Evolutionary conservation across 1,140 invertebrate species (phyloP), one percentile per base, ranked within the genome.

Genomic region (Cydia amplana): DNA sequence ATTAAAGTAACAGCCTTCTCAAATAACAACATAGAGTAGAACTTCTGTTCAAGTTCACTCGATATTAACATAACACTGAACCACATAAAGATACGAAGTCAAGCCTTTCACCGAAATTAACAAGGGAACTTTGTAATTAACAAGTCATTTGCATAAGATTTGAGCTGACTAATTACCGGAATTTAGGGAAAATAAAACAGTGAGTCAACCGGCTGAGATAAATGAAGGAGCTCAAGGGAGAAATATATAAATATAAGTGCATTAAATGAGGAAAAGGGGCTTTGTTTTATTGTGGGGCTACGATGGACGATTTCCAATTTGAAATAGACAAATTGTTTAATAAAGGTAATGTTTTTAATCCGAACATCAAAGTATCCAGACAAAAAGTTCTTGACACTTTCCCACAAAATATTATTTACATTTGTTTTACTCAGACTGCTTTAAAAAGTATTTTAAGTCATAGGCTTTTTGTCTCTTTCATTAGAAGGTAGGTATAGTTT

Each of bases 121-220:
- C 74, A 74, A 78, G 73, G 74, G 60, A 74, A 75, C 77, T 78
- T 75, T 51, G 72, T 78, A 75, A 78, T 78, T 78, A 75, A 78
- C 77, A 67, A 67, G 65, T 78, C 60, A 75, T 78, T 78, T 78
- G 77, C 77, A 78, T 78, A 75, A 78, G 77, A 78, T 75, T 78
- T 72, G 43, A 78, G 74, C 74, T 78, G 77, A 78, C 77, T 78
- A 78, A 78, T 78, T 78, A 74, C 77, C 10, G 67, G 46, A 72
- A 75, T 64, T 74, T 64, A 72, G 65, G 65, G 36, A 75, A 75
- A 75, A 76, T 76, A 63, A 72, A 73, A 74, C 55, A 40, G 75
- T 36, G 32, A 70, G 65, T 70, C 28, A 40, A 70, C 65, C 43
- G 28, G 25, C 65, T 70, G 36, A 70, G 65, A 70, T 36, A 70